phyloP scores from a whole-genome alignment of 64 coral and sea anemone genomes.

The Porites lutea region DNA sequence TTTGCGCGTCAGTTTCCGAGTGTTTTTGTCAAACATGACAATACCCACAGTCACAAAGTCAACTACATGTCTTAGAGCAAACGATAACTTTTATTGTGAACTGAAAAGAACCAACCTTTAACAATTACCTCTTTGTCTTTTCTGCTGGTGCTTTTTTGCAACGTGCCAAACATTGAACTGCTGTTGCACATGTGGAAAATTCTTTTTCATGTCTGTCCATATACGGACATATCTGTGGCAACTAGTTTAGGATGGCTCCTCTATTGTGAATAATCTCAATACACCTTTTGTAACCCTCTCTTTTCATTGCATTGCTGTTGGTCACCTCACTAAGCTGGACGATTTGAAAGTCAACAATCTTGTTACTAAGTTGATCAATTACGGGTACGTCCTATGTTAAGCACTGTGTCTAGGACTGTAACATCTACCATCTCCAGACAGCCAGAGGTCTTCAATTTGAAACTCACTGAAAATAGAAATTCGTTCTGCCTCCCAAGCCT shows the following conservation, averaged over 20 bases:
- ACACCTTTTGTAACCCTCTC: background rate
- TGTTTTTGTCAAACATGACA: no score
- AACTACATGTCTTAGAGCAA: no score
- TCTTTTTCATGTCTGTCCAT: no score
- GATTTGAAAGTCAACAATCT: conserved; percentile 40
- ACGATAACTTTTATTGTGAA: no score
- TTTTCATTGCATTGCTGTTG: background rate
- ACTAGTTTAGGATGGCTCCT: no score
- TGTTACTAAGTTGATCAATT: background rate
- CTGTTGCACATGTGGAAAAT: no score
- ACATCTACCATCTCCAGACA: background rate
- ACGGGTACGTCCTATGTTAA: conserved; percentile 59
- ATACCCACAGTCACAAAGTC: no score
- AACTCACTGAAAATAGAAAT: conserved; percentile 16
- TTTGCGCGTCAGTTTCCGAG: no score
- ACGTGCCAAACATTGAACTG: no score
- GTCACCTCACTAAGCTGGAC: conserved; percentile 36
- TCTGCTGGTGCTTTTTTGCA: background rate
- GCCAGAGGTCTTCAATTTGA: background rate
- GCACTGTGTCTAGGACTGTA: conserved; percentile 53
- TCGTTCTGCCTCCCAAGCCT: conserved; percentile 40
- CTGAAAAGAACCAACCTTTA: no score
- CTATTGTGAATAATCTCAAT: background rate
- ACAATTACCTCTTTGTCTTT: background rate
- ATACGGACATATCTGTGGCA: no score